A percentile compares a stretch with the other conserved stretches of the same genome.
phyloP scores from a whole-genome alignment of 2,113 vertebrate genomes.

The Xenopus laevis region DNA sequence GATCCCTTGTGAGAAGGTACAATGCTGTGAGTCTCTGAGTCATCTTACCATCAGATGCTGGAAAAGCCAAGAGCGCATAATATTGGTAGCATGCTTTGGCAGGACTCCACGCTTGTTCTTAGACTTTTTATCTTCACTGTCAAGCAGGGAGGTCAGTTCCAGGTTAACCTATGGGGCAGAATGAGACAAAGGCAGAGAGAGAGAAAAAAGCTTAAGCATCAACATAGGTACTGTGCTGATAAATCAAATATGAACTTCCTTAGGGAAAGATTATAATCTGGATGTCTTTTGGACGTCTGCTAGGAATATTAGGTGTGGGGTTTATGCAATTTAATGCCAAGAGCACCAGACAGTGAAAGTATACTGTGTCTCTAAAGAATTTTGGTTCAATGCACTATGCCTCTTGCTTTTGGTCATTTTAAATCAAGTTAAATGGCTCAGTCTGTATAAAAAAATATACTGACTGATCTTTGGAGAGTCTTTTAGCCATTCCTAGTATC shows the following conservation, averaged over 20 bases:
- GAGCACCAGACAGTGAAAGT: not conserved
- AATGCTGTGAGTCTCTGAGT: not conserved
- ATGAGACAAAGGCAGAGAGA: conserved; percentile 40
- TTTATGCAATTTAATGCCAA: not conserved
- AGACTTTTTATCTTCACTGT: conserved; percentile 95
- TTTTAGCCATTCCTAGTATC: no score
- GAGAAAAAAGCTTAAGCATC: conserved; percentile 53
- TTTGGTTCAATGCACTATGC: no score
- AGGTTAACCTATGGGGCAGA: conserved; percentile 82
- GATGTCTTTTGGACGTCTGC: not conserved
- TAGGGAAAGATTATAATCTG: not conserved
- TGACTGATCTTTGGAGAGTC: no score
- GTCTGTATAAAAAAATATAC: no score
- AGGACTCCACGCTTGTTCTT: conserved; percentile 96
- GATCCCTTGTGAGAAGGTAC: no score
- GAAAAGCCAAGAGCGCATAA: conserved; percentile 99
- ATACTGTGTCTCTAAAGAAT: not conserved
- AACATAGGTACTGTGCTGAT: conserved; percentile 39
- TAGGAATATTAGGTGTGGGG: not conserved
- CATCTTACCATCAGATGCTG: conserved; percentile 97
- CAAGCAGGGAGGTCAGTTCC: conserved; percentile 92
- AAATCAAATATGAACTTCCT: not conserved
- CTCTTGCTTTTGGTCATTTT: no score
- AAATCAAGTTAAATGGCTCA: no score
- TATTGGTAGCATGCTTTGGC: conserved; percentile 97